These are phyloP conservation scores for Crenichthys baileyi DNA, from an alignment of 2,797 vertebrate genomes.

Conservation along the genomic window DNA sequence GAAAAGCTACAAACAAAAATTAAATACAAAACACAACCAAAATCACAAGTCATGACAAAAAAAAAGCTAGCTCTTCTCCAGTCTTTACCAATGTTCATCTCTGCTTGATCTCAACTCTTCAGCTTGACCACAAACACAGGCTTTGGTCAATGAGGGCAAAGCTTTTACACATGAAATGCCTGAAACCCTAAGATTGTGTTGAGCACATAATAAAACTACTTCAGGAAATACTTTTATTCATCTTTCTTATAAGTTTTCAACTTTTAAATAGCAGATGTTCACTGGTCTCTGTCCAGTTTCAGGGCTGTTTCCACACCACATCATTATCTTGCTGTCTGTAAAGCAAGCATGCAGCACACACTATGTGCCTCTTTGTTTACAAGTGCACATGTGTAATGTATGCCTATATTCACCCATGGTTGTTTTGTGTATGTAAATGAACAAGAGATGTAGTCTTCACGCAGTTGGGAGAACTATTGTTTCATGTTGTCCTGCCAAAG, in stretches of 20 bases:
- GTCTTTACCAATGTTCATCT: background rate
- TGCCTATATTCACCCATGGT: background rate
- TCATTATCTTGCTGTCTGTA: background rate
- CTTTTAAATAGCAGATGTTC: background rate
- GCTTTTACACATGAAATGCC: background rate
- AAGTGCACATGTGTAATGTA: background rate
- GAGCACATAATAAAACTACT: background rate
- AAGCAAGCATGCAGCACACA: background rate
- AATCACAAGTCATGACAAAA: background rate
- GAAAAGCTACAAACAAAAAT: background rate
- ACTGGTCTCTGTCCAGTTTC: background rate
- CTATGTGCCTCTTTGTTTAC: background rate
- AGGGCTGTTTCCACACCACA: background rate
- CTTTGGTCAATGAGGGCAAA: background rate
- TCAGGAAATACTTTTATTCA: background rate
- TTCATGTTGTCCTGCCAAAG: constrained; percentile 8
- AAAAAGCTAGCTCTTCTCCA: background rate
- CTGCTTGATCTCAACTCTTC: background rate
- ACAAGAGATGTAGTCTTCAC: background rate
- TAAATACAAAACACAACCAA: background rate
- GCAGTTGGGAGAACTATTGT: background rate
- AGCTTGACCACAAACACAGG: background rate
- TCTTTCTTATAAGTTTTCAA: background rate
- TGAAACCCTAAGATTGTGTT: background rate
- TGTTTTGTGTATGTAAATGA: constrained; percentile 6